phyloP scores from a whole-genome alignment of 2,113 vertebrate genomes.

The Origma solitaria region DNA sequence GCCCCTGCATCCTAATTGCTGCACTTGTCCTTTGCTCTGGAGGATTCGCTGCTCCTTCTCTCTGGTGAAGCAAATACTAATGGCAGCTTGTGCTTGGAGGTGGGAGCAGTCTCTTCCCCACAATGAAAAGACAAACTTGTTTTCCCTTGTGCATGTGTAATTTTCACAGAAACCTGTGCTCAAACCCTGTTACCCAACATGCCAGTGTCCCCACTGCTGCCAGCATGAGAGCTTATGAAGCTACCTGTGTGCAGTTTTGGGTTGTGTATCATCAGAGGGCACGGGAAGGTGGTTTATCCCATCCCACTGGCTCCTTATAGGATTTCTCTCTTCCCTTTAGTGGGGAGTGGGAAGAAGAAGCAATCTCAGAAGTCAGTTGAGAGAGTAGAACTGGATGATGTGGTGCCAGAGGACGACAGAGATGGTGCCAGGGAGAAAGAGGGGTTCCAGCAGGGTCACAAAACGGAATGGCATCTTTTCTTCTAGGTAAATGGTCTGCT shows the following conservation, averaged over 20 bases:
- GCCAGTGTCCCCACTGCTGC: neutral
- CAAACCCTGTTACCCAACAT: rapidly evolving
- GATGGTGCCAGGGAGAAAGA: neutral
- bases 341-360: neutral
- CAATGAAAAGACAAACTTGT: conserved; percentile 26
- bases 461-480: neutral
- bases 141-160: conserved; percentile 29
- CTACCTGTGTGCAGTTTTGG: neutral
- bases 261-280: neutral
- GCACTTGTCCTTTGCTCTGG: conserved; percentile 81
- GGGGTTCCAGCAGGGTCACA: neutral
- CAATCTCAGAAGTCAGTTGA: neutral
- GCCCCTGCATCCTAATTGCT: conserved; percentile 82
- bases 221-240: neutral
- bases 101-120: conserved; percentile 14
- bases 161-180: neutral
- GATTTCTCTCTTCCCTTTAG: neutral
- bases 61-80: conserved; percentile 67
- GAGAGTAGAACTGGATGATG: neutral
- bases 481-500: neutral
- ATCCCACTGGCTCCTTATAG: neutral
- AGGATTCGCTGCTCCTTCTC: conserved; percentile 70
- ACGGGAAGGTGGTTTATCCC: neutral
- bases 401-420: neutral
- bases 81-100: conserved; percentile 65